Evolutionary conservation across 1,140 invertebrate species (phyloP).

Genomic region (Thrips palmi): DNA sequence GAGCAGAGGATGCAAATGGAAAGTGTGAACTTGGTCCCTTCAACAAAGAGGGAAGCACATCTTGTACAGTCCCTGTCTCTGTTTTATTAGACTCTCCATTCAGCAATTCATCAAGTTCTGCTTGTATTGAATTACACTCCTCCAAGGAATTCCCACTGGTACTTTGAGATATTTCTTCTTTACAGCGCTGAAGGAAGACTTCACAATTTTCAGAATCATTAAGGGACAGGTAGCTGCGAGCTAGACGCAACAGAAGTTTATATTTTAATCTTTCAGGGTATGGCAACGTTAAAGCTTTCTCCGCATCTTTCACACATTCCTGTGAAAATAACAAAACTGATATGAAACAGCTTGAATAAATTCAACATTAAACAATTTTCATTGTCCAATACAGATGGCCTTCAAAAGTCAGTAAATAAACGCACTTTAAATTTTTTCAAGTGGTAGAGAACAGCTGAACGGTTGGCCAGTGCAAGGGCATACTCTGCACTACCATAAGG

Average conservation of each 20-base stretch:
- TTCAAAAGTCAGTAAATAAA: constrained; percentile 7
- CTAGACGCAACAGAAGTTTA: constrained; percentile 23
- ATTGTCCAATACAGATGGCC: not conserved
- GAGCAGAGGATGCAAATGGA: constrained; percentile 18
- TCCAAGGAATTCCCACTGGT: constrained; percentile 17
- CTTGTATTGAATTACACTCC: constrained; percentile 15
- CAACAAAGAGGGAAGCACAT: constrained; percentile 14
- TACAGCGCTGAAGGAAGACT: constrained; percentile 18
- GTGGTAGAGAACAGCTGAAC: constrained; percentile 26
- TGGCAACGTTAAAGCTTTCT: constrained; percentile 20
- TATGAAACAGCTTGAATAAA: constrained; percentile 3
- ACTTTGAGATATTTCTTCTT: constrained; percentile 17
- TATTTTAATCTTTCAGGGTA: constrained; percentile 22
- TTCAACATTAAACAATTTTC: constrained; percentile 9
- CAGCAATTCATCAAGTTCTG: constrained; percentile 18
- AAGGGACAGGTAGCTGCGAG: too few relatives aligned
- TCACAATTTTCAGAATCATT: constrained; percentile 23
- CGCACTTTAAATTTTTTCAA: constrained; percentile 21
- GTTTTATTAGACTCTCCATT: not conserved
- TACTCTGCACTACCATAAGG: constrained; percentile 20
- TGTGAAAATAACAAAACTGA: constrained; percentile 15
- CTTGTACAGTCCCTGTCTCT: not conserved
- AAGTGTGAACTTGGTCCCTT: constrained; percentile 21
- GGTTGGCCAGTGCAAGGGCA: constrained; percentile 24
- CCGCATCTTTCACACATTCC: constrained; percentile 25